Base-by-base conservation (phyloP, 2,888 invertebrate species). In the Tetragnatha montana region DNA sequence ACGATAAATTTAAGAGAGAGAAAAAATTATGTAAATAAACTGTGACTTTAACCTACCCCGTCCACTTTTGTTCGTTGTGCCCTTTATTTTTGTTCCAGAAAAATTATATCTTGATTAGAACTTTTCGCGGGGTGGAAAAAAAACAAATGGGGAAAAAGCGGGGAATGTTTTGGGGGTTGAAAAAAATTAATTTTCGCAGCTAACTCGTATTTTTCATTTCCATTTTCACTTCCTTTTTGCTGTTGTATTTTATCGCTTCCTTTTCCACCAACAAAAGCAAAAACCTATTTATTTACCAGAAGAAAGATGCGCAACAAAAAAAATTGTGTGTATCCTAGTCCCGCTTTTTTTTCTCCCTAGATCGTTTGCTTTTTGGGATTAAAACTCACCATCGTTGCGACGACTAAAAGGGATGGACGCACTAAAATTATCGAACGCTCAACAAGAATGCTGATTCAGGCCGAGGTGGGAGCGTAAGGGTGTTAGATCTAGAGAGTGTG, bases 21-120 rank as follows among this genome's bases (percentile, higher is more conserved):
- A 35, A 68, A 73, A 75, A 81, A 74, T 73, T 22, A 78, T 68
- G 73, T 88, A 79, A 22, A 49, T 73, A 68, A 35, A 87, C 21
- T 71, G 14, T 47, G 50, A 50, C 17, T 35, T 51, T 81, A 76
- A 81, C 81, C 85, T 85, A 86, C 89, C 89, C 81, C 47, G 68
- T 49, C 70, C 81, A 50, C 73, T 75, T 86, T 35, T 60, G 22
- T 74, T 89, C 69, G 85, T 89, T 85, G 81, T 81, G 70, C 35
- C 51, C 60, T 21, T 8, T 71, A 84, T 89, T 89, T 68, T 84
- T 84, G 69, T 69, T 79, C 70, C 51, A 14, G 74, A 81, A 81
- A 89, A 69, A 78, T 85, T 88, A 78, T 60, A 51, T 85, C 78
- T 81, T 71, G 89, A 89, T 86, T 89, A 78, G 69, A 89, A 89